Base-by-base conservation (phyloP, 2,888 invertebrate genomes). In the Palloptera scutellata region DNA sequence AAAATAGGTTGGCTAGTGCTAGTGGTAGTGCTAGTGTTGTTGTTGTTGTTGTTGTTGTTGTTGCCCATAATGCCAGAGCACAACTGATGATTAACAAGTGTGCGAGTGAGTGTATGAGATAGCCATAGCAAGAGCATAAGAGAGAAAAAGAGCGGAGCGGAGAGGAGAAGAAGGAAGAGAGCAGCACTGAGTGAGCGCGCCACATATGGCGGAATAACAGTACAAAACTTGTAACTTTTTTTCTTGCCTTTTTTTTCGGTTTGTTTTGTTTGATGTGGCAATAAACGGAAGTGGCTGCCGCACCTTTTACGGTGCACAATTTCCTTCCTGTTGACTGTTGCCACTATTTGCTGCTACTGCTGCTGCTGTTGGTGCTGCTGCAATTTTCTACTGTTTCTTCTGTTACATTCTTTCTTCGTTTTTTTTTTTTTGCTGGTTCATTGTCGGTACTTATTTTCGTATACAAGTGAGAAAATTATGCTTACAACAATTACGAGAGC, bases 211-310 rank as follows among this genome's bases (percentile, higher is more conserved):
- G 6, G 3, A 30, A 30, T 30, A 30, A 30, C 30, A 30, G 30
- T 30, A 30, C 3, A 30, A n/a, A 30, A 4, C 6, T 30, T 30
- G 30, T 30, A 30, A 6, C 6, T 30, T 30, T 30, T n/a, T n/a
- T n/a, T n/a, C n/a, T 30, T 30, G 30, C 30, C 6, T 30, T 30
- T 30, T 30, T 30, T 30, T n/a, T n/a, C n/a, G n/a, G n/a, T n/a
- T n/a, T n/a, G n/a, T n/a, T n/a, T 30, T 30, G 6, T 30, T 20
- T 15, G 8, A 11, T 15, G 30, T 20, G 11, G 48, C 11, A 15
- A 45, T n/a, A 53, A 53, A 53, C 53, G 53, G 53, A 53, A 53
- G 53, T 53, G 53, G 11, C 19, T n/a, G 53, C 17, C 53, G 19
- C 53, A 53, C 53, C 53, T 11, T 5, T 48, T 48, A n/a, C 48